Conservation (phyloP, 2,888 invertebrate genomes). For the Galerucella nymphaeae region DNA sequence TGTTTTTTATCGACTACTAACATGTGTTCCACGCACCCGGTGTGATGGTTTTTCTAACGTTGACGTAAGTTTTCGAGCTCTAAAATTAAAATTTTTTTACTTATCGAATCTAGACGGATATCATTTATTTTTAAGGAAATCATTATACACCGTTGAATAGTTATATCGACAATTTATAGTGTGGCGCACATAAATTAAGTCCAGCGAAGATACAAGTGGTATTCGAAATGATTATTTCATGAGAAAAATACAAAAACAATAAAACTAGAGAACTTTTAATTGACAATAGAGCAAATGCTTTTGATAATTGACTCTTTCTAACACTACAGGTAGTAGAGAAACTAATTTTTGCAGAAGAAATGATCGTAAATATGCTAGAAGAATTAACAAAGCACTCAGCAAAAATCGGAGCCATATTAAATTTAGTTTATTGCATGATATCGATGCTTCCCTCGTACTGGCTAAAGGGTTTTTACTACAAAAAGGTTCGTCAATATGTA, state of each 20-base stretch:
- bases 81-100: slow-evolving; percentile 51
- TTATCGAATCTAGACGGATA: slow-evolving; percentile 17
- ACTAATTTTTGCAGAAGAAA: slow-evolving; percentile 39
- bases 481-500: slow-evolving; percentile 57
- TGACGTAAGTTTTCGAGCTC: slow-evolving; percentile 38
- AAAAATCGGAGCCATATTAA: slow-evolving; percentile 57
- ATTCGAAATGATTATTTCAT: too few relatives aligned
- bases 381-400: slow-evolving; percentile 59
- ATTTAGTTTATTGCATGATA: slow-evolving; percentile 71
- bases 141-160: slow-evolving; percentile 7
- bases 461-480: slow-evolving; percentile 73
- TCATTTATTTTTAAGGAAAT: slow-evolving; percentile 5
- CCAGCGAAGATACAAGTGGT: too few relatives aligned
- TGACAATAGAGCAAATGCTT: too few relatives aligned
- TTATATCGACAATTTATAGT: background rate
- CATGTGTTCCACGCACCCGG: slow-evolving; percentile 19
- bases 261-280: too few relatives aligned
- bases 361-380: slow-evolving; percentile 58
- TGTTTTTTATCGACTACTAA: slow-evolving; percentile 33
- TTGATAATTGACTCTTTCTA: too few relatives aligned
- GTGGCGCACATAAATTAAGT: too few relatives aligned
- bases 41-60: slow-evolving; percentile 30
- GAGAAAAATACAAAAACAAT: too few relatives aligned
- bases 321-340: slow-evolving; percentile 19
- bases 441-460: slow-evolving; percentile 70